Evolutionary conservation across 2,888 invertebrate species (phyloP), one percentile per base, ranked within the genome.

Genomic region (Dysmachus trigonus): DNA sequence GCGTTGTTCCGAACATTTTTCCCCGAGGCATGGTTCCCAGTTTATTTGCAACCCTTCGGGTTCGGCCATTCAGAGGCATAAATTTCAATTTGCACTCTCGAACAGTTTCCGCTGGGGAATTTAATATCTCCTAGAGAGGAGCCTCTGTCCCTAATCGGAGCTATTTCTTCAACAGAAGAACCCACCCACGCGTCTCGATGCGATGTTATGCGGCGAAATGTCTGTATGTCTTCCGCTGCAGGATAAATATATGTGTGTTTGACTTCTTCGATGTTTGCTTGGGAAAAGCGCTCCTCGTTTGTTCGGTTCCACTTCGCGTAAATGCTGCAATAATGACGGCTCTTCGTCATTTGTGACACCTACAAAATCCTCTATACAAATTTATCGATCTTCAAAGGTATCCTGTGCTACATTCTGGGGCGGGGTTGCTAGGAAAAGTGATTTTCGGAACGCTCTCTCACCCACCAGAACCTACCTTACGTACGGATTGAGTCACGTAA

Each of bases 31-130:
- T 31, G 15, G 33, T 15, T 81, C 18, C 81, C 33, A 35, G 81
- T 81, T 81, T 81, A 35, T 81, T 62, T 81, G 53, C 41, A 72
- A 72, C 41, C n/a, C 72, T 71, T 83, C 41, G 30, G 72, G 62
- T 27, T 62, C 18, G 35, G 27, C 38, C 27, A 31, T 83, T 27
- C 72, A 72, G 72, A 38, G 72, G 83, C 83, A 83, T 83, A 83
- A 83, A 83, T 83, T 83, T 83, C 83, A 83, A 83, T 83, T 83
- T 83, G 72, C 72, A 72, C 83, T 71, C 83, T 83, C 72, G 72
- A 83, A 72, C 83, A 83, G 72, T 83, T 83, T 72, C 83, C 41
- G 72, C 72, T 72, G 83, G 83, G 33, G 71, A 83, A 72, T 83
- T 83, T 83, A 83, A 83, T 83, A 71, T 83, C 38, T 83, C 38